These are phyloP conservation scores for Intellagama lesueurii DNA, from an alignment of 2,797 vertebrate species.

Conservation along the genomic window DNA sequence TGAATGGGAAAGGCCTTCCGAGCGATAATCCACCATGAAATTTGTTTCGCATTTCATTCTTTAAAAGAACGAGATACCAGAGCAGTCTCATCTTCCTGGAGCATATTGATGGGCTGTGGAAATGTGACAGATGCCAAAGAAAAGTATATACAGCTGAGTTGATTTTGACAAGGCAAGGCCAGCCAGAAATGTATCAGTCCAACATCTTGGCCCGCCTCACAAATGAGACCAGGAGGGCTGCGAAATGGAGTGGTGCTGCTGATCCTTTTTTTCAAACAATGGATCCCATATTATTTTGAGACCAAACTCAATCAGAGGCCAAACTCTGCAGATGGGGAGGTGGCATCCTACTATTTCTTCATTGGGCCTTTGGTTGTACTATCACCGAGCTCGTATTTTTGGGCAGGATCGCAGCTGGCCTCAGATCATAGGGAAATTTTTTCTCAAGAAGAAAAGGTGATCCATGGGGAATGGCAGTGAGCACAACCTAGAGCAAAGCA, in stretches of 20 bases:
- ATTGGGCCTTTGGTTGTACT: background rate
- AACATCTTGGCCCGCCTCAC: background rate
- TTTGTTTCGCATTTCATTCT: background rate
- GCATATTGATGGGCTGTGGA: rapidly evolving
- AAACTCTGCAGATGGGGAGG: background rate
- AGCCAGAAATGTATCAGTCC: rapidly evolving
- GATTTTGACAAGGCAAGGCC: background rate
- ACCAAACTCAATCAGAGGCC: background rate
- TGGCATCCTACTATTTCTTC: background rate
- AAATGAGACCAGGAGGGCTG: background rate
- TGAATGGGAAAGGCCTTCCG: background rate
- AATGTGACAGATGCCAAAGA: background rate
- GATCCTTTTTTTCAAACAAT: background rate
- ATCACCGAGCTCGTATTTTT: background rate
- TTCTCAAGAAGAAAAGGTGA: background rate
- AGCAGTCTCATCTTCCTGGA: constrained; percentile 27
- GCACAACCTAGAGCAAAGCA: background rate
- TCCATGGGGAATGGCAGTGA: background rate
- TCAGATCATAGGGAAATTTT: no score
- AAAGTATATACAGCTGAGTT: background rate
- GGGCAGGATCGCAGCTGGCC: no score
- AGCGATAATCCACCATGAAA: background rate
- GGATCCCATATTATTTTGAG: background rate
- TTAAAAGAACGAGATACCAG: constrained; percentile 16
- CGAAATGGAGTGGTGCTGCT: background rate